These are phyloP conservation scores for Myrmecobius fasciatus DNA, from an alignment of 2,113 vertebrate genomes.

Conservation along the genomic window DNA sequence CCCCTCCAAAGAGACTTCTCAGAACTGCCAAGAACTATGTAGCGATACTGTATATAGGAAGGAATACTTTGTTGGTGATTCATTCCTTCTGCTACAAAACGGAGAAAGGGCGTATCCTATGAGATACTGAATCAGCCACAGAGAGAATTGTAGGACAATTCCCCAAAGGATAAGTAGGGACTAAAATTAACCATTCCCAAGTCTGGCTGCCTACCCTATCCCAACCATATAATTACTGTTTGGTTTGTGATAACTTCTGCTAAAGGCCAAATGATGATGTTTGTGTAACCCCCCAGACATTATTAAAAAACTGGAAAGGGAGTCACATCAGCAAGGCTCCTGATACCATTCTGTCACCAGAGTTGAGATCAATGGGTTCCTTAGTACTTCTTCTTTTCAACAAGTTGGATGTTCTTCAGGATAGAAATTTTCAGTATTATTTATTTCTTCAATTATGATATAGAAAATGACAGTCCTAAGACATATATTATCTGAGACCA, in stretches of 20 bases:
- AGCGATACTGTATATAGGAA: neutral
- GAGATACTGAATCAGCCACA: neutral
- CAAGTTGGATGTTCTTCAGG: neutral
- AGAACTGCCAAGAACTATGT: slow-evolving; percentile 47
- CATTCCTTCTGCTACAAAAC: neutral
- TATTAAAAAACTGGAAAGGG: neutral
- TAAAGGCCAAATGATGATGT: neutral
- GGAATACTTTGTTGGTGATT: slow-evolving; percentile 2
- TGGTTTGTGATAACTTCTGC: neutral
- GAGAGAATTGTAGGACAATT: neutral
- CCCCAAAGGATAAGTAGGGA: neutral
- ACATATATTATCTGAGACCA: neutral
- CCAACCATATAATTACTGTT: neutral
- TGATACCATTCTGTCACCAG: neutral
- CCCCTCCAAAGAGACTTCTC: slow-evolving; percentile 26
- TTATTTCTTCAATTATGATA: neutral
- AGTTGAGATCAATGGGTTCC: neutral
- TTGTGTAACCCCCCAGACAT: neutral
- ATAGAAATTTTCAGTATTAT: neutral
- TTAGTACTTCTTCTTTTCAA: neutral
- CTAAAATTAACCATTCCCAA: neutral
- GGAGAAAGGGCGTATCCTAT: neutral
- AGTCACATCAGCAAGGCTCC: neutral
- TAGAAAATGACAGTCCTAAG: neutral
- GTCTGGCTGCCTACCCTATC: slow-evolving; percentile 33